Evolutionary conservation across 1,140 invertebrate species (phyloP).

Genomic region (Trachymyrmex septentrionalis): DNA sequence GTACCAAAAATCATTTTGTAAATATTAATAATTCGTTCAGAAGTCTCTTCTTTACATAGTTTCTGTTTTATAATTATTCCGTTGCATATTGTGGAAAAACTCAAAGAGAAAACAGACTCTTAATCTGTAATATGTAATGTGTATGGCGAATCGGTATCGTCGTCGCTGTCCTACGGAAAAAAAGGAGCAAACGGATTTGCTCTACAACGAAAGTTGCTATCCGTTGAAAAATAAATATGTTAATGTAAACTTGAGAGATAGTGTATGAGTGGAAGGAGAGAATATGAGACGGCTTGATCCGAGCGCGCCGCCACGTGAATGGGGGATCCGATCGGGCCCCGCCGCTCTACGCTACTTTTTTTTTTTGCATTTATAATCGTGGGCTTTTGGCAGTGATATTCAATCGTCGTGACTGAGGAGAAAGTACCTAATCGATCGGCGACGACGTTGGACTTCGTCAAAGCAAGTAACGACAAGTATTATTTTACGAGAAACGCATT

Average conservation of each 20-base stretch:
- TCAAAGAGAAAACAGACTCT: neutral
- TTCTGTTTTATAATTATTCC: neutral
- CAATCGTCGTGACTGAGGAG: slow-evolving; percentile 85
- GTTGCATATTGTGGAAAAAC: neutral
- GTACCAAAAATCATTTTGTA: neutral
- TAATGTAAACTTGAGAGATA: slow-evolving; percentile 49
- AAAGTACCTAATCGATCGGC: slow-evolving; percentile 62
- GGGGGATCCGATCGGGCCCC: neutral
- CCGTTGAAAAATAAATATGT: slow-evolving; percentile 67
- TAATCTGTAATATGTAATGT: no score
- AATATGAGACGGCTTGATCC: slow-evolving; percentile 29
- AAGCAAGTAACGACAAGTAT: slow-evolving; percentile 19
- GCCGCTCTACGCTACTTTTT: slow-evolving; percentile 51
- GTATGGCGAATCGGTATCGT: slow-evolving; percentile 26
- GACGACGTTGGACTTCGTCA: slow-evolving; percentile 10
- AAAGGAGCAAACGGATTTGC: slow-evolving; percentile 39
- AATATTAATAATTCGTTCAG: slow-evolving; percentile 2
- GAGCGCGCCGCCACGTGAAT: slow-evolving; percentile 9
- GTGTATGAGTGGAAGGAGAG: slow-evolving; percentile 11
- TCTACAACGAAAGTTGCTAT: slow-evolving; percentile 49
- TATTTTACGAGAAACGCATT: slow-evolving; percentile 26
- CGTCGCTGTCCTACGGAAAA: slow-evolving; percentile 13
- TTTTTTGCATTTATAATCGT: slow-evolving; percentile 71
- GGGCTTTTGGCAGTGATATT: slow-evolving; percentile 86
- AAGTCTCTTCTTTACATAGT: neutral